Evolutionary conservation across 2,888 invertebrate genomes (phyloP).

Genomic region (Ischnus inquisitorius): DNA sequence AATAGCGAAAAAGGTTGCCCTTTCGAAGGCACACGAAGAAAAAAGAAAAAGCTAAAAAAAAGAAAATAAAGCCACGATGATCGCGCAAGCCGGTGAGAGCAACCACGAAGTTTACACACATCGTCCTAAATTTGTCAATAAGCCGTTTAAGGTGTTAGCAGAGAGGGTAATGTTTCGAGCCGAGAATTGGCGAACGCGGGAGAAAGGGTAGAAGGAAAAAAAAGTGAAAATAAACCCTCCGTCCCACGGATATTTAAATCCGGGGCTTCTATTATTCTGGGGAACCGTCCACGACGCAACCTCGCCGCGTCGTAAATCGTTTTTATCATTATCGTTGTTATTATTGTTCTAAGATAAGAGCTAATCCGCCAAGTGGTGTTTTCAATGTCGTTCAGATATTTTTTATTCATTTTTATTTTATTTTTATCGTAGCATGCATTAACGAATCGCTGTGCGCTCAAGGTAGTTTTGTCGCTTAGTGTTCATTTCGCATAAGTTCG

Average conservation of each 20-base stretch:
- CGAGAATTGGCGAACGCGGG: slow-evolving; percentile 24
- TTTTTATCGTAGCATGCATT: slow-evolving; percentile 39
- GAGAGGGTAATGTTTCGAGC: slow-evolving; percentile 37
- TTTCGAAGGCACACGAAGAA: slow-evolving; percentile 37
- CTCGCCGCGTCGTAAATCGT: slow-evolving; percentile 64
- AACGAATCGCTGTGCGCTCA: slow-evolving; percentile 45
- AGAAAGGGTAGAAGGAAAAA: slow-evolving; percentile 23
- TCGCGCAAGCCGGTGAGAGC: slow-evolving; percentile 39
- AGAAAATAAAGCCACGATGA: no score
- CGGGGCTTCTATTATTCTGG: slow-evolving; percentile 38
- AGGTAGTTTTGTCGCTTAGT: no score
- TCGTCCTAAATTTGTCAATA: slow-evolving; percentile 82
- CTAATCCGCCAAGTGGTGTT: slow-evolving; percentile 53
- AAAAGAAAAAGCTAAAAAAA: no score
- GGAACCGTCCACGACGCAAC: slow-evolving; percentile 68
- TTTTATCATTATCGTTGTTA: background rate
- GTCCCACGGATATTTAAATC: slow-evolving; percentile 32
- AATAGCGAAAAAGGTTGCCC: slow-evolving; percentile 73
- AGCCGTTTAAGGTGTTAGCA: slow-evolving; percentile 71
- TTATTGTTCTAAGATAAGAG: slow-evolving; percentile 58
- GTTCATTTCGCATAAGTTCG: no score
- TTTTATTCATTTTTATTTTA: slow-evolving; percentile 29
- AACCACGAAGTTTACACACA: slow-evolving; percentile 66
- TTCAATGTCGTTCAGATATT: slow-evolving; percentile 52
- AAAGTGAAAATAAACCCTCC: slow-evolving; percentile 29